Evolutionary conservation across 1,140 invertebrate species (phyloP).

Genomic region (Spodoptera litura): DNA sequence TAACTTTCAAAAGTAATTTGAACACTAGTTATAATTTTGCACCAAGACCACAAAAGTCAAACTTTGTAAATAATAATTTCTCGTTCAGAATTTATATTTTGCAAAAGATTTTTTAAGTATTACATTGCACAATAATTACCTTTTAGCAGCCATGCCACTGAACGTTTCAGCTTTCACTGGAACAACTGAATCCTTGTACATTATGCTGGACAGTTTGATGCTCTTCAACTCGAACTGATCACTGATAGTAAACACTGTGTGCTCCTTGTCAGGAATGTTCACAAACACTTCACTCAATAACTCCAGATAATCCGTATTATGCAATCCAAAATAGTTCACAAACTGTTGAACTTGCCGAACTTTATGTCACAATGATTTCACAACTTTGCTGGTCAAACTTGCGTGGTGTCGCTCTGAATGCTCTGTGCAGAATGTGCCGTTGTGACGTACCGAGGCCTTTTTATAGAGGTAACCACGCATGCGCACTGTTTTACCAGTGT

Average conservation of each 20-base stretch:
- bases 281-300: slow-evolving; percentile 65
- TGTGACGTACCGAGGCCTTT: slow-evolving; percentile 53
- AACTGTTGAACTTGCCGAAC: slow-evolving; percentile 54
- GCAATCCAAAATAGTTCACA: slow-evolving; percentile 52
- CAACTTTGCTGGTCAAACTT: slow-evolving; percentile 61
- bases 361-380: slow-evolving; percentile 83
- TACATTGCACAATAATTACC: slow-evolving; percentile 63
- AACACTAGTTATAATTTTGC: too few relatives aligned
- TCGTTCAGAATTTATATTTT: too few relatives aligned
- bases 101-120: background rate
- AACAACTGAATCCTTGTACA: slow-evolving; percentile 79
- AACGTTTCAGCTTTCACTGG: slow-evolving; percentile 78
- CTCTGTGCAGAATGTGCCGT: slow-evolving; percentile 62
- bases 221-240: slow-evolving; percentile 73
- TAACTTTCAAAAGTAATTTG: too few relatives aligned
- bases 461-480: slow-evolving; percentile 64
- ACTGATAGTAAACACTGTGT: slow-evolving; percentile 71
- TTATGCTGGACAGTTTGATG: slow-evolving; percentile 72
- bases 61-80: too few relatives aligned
- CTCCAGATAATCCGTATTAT: slow-evolving; percentile 51
- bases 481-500: slow-evolving; percentile 61
- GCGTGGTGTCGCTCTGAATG: slow-evolving; percentile 61
- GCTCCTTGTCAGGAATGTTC: slow-evolving; percentile 65
- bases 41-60: too few relatives aligned
- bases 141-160: slow-evolving; percentile 79